Evolutionary conservation across 2,797 vertebrate species (phyloP).

Genomic region (Carcharodon carcharias): DNA sequence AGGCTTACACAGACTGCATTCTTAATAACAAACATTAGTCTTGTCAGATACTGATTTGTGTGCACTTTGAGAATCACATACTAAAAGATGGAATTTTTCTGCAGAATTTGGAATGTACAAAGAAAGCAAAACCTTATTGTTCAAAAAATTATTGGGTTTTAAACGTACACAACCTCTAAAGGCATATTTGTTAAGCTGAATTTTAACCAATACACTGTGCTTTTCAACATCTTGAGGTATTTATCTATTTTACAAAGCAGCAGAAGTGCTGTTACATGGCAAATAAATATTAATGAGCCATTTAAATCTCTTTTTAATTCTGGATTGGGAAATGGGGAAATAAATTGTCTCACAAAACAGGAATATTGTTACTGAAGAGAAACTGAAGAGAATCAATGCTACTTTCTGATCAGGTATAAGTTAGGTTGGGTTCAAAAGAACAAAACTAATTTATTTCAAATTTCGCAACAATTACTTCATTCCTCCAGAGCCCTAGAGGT

Average conservation of each 20-base stretch:
- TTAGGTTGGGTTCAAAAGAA: background rate
- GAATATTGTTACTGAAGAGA: background rate
- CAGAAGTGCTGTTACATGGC: background rate
- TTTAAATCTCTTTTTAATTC: background rate
- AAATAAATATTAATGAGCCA: slow-evolving; percentile 35
- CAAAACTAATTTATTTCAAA: background rate
- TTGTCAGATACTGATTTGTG: slow-evolving; percentile 17
- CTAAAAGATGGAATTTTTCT: background rate
- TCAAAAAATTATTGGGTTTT: background rate
- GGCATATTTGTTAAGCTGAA: background rate
- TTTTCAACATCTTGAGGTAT: background rate
- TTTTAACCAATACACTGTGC: background rate
- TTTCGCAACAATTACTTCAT: background rate
- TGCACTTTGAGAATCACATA: background rate
- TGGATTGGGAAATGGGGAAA: background rate
- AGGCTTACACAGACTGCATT: background rate
- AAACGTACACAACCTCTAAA: background rate
- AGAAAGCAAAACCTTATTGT: background rate
- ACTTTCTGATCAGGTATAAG: background rate
- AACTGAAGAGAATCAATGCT: background rate
- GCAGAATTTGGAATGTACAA: background rate
- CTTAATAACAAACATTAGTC: slow-evolving; percentile 20
- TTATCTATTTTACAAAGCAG: background rate
- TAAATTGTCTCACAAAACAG: background rate
- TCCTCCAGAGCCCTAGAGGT: background rate